Conservation (phyloP, 2,113 vertebrate species). For the Terrapene triunguis region DNA sequence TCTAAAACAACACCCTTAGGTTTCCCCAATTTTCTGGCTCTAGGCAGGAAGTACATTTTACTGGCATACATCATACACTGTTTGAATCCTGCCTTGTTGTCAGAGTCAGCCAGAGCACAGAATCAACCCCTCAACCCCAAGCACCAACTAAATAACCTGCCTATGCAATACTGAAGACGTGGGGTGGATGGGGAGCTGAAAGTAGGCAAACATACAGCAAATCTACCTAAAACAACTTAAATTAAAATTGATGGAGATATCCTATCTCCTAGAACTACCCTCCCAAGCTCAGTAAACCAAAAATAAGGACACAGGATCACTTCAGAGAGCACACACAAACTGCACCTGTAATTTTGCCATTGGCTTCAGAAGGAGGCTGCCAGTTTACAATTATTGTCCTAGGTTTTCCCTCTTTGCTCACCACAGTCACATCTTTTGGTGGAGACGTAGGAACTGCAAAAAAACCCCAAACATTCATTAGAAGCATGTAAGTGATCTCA, state of each 20-base stretch:
- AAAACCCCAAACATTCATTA: not conserved
- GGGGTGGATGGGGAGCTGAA: not conserved
- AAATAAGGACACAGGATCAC: not conserved
- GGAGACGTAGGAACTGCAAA: conserved; percentile 92
- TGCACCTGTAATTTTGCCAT: conserved; percentile 96
- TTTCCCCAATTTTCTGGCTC: not conserved
- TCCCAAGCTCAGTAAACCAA: not conserved
- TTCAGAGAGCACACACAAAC: not conserved
- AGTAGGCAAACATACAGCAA: not conserved
- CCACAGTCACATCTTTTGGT: conserved; percentile 97
- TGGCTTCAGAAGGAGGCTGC: conserved; percentile 98
- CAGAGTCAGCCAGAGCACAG: not conserved
- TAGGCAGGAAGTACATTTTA: not conserved
- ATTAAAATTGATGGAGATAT: no score
- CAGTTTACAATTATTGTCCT: conserved; percentile 98
- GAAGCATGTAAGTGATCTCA: not conserved
- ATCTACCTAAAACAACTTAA: not conserved
- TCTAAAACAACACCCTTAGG: not conserved
- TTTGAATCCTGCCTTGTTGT: not conserved
- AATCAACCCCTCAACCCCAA: not conserved
- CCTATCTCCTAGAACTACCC: not conserved
- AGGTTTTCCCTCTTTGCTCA: conserved; percentile 98
- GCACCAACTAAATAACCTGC: not conserved
- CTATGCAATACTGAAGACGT: not conserved
- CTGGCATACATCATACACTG: not conserved